These are phyloP conservation scores for Microtus ochrogaster DNA, from an alignment of 2,113 vertebrate species.

Conservation along the genomic window DNA sequence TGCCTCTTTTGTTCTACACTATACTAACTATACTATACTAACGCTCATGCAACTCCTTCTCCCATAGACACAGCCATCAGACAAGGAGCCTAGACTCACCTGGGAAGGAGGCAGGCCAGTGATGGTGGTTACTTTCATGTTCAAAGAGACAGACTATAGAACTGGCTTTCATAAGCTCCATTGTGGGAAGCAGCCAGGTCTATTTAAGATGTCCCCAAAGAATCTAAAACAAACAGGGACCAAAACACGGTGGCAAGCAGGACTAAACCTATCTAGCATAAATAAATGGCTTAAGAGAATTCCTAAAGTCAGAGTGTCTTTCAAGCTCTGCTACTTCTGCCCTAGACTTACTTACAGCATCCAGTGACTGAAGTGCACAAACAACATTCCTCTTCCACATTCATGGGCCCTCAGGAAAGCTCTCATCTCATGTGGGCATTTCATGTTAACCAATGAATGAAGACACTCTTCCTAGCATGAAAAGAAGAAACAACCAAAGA, in stretches of 20 bases:
- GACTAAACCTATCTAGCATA: background rate
- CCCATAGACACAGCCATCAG: background rate
- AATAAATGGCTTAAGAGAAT: conserved; percentile 3
- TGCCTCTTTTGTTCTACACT: background rate
- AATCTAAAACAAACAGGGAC: background rate
- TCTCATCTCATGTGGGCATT: background rate
- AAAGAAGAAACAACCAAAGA: conserved; percentile 9
- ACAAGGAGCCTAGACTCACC: background rate
- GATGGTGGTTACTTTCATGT: background rate
- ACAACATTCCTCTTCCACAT: background rate
- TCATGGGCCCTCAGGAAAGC: conserved; percentile 8
- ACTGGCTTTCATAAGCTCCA: background rate
- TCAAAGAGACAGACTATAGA: background rate
- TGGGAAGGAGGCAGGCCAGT: background rate
- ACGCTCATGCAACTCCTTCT: background rate
- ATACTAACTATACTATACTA: no score
- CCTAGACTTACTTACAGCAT: background rate
- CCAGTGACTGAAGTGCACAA: background rate
- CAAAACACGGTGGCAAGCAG: background rate
- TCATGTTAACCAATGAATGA: conserved; percentile 36
- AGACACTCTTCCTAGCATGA: background rate
- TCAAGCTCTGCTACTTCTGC: background rate
- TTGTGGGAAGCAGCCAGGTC: background rate
- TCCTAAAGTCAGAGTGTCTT: background rate
- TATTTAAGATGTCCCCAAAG: background rate